These are phyloP conservation scores for Bedellia somnulentella DNA, from an alignment of 2,888 invertebrate species.

Conservation along the genomic window DNA sequence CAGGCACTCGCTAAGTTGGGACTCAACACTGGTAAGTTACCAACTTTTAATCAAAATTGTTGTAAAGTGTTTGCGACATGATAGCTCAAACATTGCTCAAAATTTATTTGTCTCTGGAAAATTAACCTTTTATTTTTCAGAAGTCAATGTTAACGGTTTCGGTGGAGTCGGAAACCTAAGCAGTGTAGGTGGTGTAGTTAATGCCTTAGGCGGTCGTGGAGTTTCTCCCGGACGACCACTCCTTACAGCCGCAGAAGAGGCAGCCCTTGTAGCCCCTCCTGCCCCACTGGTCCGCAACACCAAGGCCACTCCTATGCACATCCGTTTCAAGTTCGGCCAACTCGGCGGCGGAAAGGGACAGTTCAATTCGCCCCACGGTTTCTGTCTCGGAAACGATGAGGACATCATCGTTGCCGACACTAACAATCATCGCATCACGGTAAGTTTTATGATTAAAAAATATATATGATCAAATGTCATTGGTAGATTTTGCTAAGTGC, in stretches of 20 bases:
- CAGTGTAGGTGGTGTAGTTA: conserved; percentile 44
- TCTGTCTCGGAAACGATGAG: conserved; percentile 92
- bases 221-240: conserved; percentile 49
- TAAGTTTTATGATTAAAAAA: conserved; percentile 19
- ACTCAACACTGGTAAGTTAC: conserved; percentile 66
- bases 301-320: conserved; percentile 84
- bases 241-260: conserved; percentile 45
- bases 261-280: conserved; percentile 43
- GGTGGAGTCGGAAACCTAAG: conserved; percentile 38
- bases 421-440: conserved; percentile 94
- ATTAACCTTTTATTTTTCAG: conserved; percentile 15
- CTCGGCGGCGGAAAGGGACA: conserved; percentile 91
- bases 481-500: no score
- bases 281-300: conserved; percentile 64
- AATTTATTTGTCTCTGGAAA: background rate
- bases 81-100: no score
- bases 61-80: background rate
- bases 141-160: conserved; percentile 53
- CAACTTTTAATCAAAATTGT: no score
- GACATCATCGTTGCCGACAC: conserved; percentile 97
- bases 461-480: no score
- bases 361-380: conserved; percentile 96
- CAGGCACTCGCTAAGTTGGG: conserved; percentile 89
- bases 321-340: conserved; percentile 91
- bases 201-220: conserved; percentile 58